Evolutionary conservation across 2,888 invertebrate species (phyloP), one percentile per base, ranked within the genome.

Genomic region (Pterostichus niger): DNA sequence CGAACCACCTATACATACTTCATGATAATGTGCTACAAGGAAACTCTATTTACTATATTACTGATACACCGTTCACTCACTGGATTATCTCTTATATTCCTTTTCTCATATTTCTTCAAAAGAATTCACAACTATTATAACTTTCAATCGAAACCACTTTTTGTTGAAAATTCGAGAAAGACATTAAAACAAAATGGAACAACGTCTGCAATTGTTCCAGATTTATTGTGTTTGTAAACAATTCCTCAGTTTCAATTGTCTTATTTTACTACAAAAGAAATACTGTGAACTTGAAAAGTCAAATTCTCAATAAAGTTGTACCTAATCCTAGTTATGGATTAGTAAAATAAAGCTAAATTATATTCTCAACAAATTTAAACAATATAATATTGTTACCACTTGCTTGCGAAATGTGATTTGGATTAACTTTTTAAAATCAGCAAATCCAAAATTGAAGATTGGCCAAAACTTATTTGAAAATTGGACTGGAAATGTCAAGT

Each of bases 21-120:
- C 75, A 75, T 31, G 75, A 31, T 52, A 75, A 49, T 52, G 52
- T n/a, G 31, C 11, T 75, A 75, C 52, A 71, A 71, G 68, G 68
- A 71, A 71, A 71, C 44, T 71, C 68, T 71, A 71, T 71, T 44
- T 44, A 71, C 44, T 44, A 44, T 71, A 71, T 71, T 71, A 44
- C 68, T 71, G 13, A 71, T 71, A 71, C 35, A 64, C 35, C 64
- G 33, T 64, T 35, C 33, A 35, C 64, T 64, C 64, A 64, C 13
- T 31, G 64, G 64, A 64, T 64, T 64, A 64, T 64, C 64, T 7
- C 2, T 9, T 40, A 52, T 13, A 52, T 52, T 52, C 17, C 13
- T 56, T 9, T 56, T 17, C 24, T 17, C 24, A 17, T 24, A 24
- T 3, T 24, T 24, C 3, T 56, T 10, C 4, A 1, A 15, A 56